Base-by-base conservation (phyloP, 2,797 vertebrate genomes). In the Parotocinclus haroldoi region DNA sequence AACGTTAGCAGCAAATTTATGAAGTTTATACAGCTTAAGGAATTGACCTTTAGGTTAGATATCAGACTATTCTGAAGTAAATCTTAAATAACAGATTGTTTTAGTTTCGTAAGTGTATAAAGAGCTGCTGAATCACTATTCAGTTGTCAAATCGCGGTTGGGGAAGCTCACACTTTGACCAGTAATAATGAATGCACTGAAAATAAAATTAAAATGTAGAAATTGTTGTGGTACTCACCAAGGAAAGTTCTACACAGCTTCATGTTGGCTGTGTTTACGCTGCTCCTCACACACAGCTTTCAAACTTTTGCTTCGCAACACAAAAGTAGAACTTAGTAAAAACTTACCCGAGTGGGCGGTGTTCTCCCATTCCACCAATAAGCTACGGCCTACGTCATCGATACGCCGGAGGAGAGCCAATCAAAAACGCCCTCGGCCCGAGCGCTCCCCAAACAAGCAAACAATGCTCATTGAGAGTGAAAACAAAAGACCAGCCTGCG, bases 181-280 rank as follows among this genome's bases (percentile, higher is more conserved):
- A 50, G 13, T 1, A n/a, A 46, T 46, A 46, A 46, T n/a, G 2
- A 46, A n/a, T 11, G 1, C 10, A 12, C n/a, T 11, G 11, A 56
- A 40, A 0, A n/a, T n/a, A 55, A 48, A 0, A n/a, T n/a, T 46
- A 48, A 46, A 16, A 12, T 27, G 14, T 42, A 50, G 16, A 9
- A 66, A 38, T 7, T 51, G 18, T 7, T 16, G 8, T 18, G n/a
- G 8, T 80, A 93, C 92, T 82, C 78, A 94, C 92, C 92, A 79
- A 94, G 88, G 85, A 93, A 93, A 66, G 79, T 88, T 88, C 89
- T 89, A 65, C 92, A 93, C 86, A 92, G 85, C 81, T 84, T 90
- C 93, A 93, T 93, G 79, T 82, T 91, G 78, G 88, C 89, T 72
- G 77, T 78, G 76, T 53, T 69, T 73, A 63, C 63, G 16, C 57